Evolutionary conservation across 2,113 vertebrate genomes (phyloP).

Genomic region (Charina bottae): DNA sequence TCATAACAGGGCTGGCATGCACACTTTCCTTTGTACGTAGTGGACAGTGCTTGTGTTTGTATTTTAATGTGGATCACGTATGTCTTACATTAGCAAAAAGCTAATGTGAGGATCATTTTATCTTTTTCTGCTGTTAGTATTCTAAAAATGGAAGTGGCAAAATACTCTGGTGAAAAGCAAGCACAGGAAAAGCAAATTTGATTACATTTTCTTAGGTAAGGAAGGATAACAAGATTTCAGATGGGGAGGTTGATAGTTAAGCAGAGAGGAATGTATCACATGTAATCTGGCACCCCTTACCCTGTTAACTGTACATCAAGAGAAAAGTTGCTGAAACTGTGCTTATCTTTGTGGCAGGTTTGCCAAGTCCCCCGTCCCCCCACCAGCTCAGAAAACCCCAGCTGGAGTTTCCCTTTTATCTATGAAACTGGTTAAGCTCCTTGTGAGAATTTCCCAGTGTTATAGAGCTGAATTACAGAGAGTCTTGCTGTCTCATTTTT

Average conservation of each 20-base stretch:
- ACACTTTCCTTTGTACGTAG: background rate
- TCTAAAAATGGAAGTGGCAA: background rate
- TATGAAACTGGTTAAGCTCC: background rate
- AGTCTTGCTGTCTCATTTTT: background rate
- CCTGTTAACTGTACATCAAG: background rate
- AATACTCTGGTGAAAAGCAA: background rate
- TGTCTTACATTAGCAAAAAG: background rate
- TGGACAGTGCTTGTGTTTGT: background rate
- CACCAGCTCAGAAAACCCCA: background rate
- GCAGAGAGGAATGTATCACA: background rate
- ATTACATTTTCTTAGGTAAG: background rate
- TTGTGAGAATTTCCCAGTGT: constrained; percentile 14
- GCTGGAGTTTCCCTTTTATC: constrained; percentile 24
- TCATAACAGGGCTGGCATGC: background rate
- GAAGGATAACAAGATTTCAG: background rate
- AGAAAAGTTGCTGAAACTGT: background rate
- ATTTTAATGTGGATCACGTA: background rate
- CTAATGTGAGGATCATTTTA: background rate
- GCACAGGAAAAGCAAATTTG: background rate
- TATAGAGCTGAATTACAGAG: background rate
- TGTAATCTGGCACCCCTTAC: background rate
- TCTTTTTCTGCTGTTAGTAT: background rate
- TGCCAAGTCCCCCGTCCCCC: background rate
- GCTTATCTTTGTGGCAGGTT: background rate
- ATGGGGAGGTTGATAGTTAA: background rate